Conservation (phyloP, 2,797 vertebrate genomes). For the Falco rusticolus region DNA sequence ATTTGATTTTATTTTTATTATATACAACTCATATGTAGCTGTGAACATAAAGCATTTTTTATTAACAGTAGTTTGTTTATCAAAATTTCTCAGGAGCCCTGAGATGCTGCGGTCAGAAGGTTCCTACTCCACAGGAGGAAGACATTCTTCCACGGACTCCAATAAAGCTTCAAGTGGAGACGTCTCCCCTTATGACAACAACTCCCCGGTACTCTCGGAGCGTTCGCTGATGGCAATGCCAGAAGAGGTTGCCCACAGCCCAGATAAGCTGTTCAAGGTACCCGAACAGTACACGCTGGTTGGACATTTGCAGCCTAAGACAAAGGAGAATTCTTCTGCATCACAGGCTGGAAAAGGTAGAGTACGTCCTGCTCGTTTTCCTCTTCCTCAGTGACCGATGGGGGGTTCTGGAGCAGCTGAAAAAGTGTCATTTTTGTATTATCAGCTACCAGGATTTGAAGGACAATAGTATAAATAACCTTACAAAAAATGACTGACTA, state of each 20-base stretch:
- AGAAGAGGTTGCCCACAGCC: conserved; percentile 71
- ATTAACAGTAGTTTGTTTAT: conserved; percentile 36
- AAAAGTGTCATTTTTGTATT: background rate
- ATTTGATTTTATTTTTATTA: background rate
- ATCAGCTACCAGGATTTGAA: background rate
- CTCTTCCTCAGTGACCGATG: background rate
- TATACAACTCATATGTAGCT: background rate
- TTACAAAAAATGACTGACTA: background rate
- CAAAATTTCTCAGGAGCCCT: conserved; percentile 80
- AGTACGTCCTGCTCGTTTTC: background rate
- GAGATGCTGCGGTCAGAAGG: conserved; percentile 78
- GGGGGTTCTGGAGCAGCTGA: background rate
- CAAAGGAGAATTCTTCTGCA: conserved; percentile 79
- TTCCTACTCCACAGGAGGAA: conserved; percentile 82
- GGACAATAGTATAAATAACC: background rate
- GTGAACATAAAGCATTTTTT: background rate
- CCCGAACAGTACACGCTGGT: conserved; percentile 82
- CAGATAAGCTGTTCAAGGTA: conserved; percentile 77
- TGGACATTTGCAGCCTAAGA: conserved; percentile 75
- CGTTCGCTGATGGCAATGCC: conserved; percentile 78
- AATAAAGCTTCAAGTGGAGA: conserved; percentile 92
- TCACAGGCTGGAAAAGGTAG: conserved; percentile 83
- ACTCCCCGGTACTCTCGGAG: conserved; percentile 89
- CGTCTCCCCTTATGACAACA: conserved; percentile 96
- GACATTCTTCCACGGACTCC: conserved; percentile 88